These are phyloP conservation scores for Micrasema longulum DNA, from an alignment of 1,140 invertebrate species.

Conservation along the genomic window DNA sequence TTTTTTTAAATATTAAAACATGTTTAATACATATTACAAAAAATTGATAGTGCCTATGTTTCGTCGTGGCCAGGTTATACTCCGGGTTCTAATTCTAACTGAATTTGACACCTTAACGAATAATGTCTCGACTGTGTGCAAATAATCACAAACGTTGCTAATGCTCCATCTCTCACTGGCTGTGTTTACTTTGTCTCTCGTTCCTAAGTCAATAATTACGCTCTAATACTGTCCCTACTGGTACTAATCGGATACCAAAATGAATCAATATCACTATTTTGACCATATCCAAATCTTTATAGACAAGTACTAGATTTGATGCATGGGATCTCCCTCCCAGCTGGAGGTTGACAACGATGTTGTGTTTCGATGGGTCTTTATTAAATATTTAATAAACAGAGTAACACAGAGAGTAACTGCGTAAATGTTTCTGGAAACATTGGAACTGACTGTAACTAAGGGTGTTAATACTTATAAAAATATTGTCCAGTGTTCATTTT, in stretches of 20 bases:
- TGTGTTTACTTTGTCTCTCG: neutral
- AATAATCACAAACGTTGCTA: constrained; percentile 39
- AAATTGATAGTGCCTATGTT: neutral
- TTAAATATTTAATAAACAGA: no score
- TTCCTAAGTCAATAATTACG: constrained; percentile 1
- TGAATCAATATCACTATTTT: neutral
- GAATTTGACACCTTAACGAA: constrained; percentile 28
- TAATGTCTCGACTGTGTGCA: constrained; percentile 29
- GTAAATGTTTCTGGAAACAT: no score
- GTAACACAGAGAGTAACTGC: no score
- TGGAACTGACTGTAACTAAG: no score
- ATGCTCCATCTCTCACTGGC: constrained; percentile 4
- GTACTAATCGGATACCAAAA: neutral
- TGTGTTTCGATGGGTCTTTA: no score
- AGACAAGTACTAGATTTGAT: no score
- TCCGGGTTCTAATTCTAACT: neutral
- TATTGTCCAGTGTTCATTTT: no score
- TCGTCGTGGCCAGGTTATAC: neutral
- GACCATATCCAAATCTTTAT: no score
- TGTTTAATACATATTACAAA: neutral
- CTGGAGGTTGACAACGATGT: no score
- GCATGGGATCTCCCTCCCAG: no score
- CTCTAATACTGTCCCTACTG: neutral
- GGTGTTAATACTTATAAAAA: no score
- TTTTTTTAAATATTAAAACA: no score